phyloP scores from a whole-genome alignment of 2,888 invertebrate genomes.

The Aphodius sticticus region DNA sequence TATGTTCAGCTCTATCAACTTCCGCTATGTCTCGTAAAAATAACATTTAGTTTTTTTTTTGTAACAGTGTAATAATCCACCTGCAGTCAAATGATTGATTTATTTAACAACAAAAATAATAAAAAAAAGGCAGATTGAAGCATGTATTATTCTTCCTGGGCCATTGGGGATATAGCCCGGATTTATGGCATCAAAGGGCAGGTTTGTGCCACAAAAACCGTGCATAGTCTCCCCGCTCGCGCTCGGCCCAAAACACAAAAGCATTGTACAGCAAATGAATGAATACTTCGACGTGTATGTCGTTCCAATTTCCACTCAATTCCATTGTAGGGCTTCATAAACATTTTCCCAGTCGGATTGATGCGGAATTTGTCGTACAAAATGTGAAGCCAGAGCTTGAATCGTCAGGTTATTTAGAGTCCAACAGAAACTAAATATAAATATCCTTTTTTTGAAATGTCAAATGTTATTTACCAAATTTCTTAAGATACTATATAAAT shows the following conservation, averaged over 20 bases:
- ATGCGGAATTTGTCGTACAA: not conserved
- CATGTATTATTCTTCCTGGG: not conserved
- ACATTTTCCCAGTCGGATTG: not conserved
- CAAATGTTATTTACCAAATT: too few species aligned
- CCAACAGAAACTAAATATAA: too few species aligned
- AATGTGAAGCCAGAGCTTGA: too few species aligned
- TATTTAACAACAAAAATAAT: not conserved
- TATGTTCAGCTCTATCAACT: too few species aligned
- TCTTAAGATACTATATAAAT: too few species aligned
- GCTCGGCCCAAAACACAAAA: not conserved
- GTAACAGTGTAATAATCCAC: too few species aligned
- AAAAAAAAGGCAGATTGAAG: not conserved
- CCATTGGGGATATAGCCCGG: not conserved
- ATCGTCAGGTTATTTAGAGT: too few species aligned
- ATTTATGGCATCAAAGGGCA: not conserved
- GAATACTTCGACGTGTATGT: not conserved
- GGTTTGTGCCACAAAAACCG: not conserved
- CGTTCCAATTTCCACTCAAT: not conserved
- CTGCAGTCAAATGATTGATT: too few species aligned
- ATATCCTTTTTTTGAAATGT: too few species aligned
- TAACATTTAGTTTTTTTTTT: too few species aligned
- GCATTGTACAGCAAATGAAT: not conserved
- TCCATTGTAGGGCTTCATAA: not conserved
- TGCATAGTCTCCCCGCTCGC: not conserved
- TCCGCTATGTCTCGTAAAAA: too few species aligned